Evolutionary conservation across 2,888 invertebrate genomes (phyloP), one percentile per base, ranked within the genome.

Genomic region (Meteorus cinctellus): DNA sequence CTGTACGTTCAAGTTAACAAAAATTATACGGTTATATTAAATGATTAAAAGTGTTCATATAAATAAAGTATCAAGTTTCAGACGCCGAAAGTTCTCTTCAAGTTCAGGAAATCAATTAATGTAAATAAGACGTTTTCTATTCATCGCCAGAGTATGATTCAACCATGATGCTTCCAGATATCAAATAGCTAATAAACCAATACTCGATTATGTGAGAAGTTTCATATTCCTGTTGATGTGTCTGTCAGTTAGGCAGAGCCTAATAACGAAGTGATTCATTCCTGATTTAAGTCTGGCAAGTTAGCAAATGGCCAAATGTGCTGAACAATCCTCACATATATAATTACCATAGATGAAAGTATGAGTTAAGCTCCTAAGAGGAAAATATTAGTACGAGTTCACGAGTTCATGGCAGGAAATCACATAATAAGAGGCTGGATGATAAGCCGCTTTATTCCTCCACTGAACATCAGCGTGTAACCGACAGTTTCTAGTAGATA

Each of bases 381-480:
- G 19, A 41, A 41, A 36, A 16, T 19, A 41, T 10, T 0, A 36
- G 6, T 29, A 12, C 16, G 16, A 16, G 16, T 29, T 45, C 29
- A 4, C 12, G 12, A 34, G 12, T 0, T 34, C 41, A 70, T 31
- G 19, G 4, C 16, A 3, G n/a, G 12, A 8, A 16, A 48, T 60
- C 41, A 60, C 4, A 29, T 24, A 70, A 34, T n/a, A 36, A 70
- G 36, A 16, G 60, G 36, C 19, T 27, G 16, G 16, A n/a, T 24
- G 12, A 36, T 72, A 72, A 72, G 48, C 72, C n/a, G 48, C 63
- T 72, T 65, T 70, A 60, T 41, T 71, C 5, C 27, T 19, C 71
- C 4, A 34, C 5, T 10, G n/a, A 51, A 27, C 29, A 71, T 71
- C 45, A 79, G 74, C 78, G 72, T 80, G 79, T 78, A 78, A 76